Conservation (phyloP, 2,113 vertebrate species). For the Bungarus multicinctus region DNA sequence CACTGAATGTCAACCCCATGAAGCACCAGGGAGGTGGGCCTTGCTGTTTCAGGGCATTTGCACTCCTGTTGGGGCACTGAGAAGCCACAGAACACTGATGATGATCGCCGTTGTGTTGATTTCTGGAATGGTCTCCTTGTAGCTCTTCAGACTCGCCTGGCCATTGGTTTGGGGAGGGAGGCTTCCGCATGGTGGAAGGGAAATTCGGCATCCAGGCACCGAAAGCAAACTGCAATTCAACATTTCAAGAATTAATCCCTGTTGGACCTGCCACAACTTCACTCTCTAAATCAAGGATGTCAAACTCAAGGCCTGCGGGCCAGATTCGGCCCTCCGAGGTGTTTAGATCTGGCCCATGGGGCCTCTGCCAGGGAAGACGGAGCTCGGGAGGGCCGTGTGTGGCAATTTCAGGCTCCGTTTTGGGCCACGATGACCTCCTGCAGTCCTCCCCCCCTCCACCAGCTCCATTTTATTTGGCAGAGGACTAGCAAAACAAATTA, state of each 20-base stretch:
- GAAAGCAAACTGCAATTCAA: conserved; percentile 71
- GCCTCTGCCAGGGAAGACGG: too few species aligned
- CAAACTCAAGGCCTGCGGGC: too few species aligned
- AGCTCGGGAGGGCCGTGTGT: too few species aligned
- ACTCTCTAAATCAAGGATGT: too few species aligned
- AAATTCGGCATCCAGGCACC: conserved; percentile 80
- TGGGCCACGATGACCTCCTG: too few species aligned
- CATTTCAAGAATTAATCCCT: background rate
- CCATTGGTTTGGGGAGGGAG: conserved; percentile 77
- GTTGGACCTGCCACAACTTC: too few species aligned
- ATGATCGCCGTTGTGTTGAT: conserved; percentile 68
- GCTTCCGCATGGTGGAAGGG: conserved; percentile 71
- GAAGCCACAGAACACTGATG: conserved; percentile 62
- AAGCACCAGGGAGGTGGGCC: background rate
- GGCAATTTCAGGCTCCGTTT: too few species aligned
- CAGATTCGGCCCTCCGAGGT: too few species aligned
- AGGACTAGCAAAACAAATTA: too few species aligned
- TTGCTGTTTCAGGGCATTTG: accelerated
- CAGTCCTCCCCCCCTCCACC: too few species aligned
- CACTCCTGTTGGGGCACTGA: conserved; percentile 65
- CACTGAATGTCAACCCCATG: background rate
- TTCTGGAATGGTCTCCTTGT: conserved; percentile 72
- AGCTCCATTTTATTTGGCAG: too few species aligned
- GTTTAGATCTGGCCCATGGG: too few species aligned
- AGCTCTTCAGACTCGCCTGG: conserved; percentile 58